Evolutionary conservation across 53 echinoderm and acorn worm species (phyloP).

Genomic region (Paracentrotus lividus): DNA sequence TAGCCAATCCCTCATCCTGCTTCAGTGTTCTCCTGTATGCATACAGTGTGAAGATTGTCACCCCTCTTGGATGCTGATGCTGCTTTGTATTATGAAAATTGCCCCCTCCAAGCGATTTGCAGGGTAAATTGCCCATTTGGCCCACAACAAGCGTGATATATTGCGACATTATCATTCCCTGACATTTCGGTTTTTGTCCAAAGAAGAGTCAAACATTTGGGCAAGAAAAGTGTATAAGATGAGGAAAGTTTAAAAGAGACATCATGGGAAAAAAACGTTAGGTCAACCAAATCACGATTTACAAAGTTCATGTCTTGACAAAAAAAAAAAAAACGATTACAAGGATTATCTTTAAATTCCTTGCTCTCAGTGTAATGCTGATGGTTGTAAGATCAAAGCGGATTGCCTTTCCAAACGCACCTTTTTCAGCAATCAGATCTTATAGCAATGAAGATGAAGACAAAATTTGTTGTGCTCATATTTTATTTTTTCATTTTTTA

Average conservation of each 20-base stretch:
- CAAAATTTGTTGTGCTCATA: too few relatives aligned
- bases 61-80: constrained; percentile 10
- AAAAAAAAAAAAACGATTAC: too few relatives aligned
- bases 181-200: constrained; percentile 18
- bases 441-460: too few relatives aligned
- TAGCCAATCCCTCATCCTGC: not conserved
- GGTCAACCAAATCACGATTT: not conserved
- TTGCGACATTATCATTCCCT: constrained; percentile 45
- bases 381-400: too few relatives aligned
- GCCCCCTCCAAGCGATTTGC: constrained; percentile 43
- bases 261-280: not conserved
- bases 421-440: too few relatives aligned
- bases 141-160: constrained; percentile 8
- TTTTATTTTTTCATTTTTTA: too few relatives aligned
- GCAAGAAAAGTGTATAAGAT: too few relatives aligned
- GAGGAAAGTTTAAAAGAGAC: not conserved
- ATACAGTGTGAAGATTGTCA: constrained; percentile 26
- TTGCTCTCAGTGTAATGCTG: too few relatives aligned
- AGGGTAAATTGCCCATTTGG: constrained; percentile 51
- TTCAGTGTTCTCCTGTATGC: constrained; percentile 7
- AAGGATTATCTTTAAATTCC: too few relatives aligned
- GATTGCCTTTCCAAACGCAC: too few relatives aligned
- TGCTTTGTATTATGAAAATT: constrained; percentile 36
- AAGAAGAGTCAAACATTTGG: not conserved
- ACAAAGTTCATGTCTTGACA: not conserved